A percentile compares a stretch with the other conserved stretches of the same genome.
Evolutionary conservation across 2,888 invertebrate species (phyloP).

Genomic region (Sesia bembeciformis): DNA sequence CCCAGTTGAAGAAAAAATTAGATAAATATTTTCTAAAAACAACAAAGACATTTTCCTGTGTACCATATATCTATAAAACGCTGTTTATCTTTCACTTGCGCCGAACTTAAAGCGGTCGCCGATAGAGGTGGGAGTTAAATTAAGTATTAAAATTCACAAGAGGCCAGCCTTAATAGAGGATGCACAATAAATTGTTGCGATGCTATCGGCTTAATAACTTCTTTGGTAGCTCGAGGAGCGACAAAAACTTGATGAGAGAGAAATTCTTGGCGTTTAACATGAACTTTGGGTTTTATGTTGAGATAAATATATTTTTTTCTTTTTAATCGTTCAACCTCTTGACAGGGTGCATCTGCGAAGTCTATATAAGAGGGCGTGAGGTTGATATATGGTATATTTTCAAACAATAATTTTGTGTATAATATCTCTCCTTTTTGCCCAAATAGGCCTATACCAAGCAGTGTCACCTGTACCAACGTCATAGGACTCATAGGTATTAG

Average conservation of each 20-base stretch:
- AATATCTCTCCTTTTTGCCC: too few relatives aligned
- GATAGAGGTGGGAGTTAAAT: slow-evolving; percentile 17
- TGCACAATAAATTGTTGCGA: slow-evolving; percentile 45
- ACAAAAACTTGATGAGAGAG: slow-evolving; percentile 23
- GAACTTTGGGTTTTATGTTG: not conserved
- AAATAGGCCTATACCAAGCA: too few relatives aligned
- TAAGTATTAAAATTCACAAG: slow-evolving; percentile 59
- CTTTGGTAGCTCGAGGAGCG: slow-evolving; percentile 45
- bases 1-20: too few relatives aligned
- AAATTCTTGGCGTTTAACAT: slow-evolving; percentile 7
- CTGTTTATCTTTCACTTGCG: not conserved
- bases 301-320: not conserved
- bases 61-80: not conserved
- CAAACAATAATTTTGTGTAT: too few relatives aligned
- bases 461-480: too few relatives aligned
- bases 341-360: too few relatives aligned
- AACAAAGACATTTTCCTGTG: too few relatives aligned
- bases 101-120: not conserved
- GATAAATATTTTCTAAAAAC: too few relatives aligned
- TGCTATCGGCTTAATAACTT: slow-evolving; percentile 60
- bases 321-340: too few relatives aligned
- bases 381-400: too few relatives aligned
- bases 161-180: slow-evolving; percentile 34
- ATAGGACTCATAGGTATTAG: too few relatives aligned
- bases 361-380: too few relatives aligned